Evolutionary conservation across 2,888 invertebrate species (phyloP), one percentile per base, ranked within the genome.

Genomic region (Ichneumoninae sp.): DNA sequence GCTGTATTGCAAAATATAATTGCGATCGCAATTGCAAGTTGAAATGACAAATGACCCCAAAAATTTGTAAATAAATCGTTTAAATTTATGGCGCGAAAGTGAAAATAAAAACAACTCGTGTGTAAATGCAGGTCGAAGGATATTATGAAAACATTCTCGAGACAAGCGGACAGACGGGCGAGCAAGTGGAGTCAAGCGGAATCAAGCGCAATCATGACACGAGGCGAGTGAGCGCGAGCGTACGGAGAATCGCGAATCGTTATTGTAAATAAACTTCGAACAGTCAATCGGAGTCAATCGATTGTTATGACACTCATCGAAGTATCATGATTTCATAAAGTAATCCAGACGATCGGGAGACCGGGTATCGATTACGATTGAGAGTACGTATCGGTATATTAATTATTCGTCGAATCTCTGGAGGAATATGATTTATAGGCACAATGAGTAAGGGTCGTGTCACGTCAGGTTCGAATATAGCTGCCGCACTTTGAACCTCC

Each of bases 281-380:
- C 71, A 22, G 82, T 85, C 82, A 85, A 85, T 82, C 68, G 82
- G 69, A 63, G 85, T 82, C 75, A 82, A 85, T 85, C 75, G 76
- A 73, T 76, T 54, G 71, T 63, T 22, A 73, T 54, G 76, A 83
- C 83, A 60, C 78, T 73, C 36, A 33, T 68, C 16, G 44, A 74
- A 80, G 87, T 85, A 86, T 87, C 80, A 85, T 87, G 86, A 87
- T 88, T 87, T 83, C 66, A 87, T 88, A 83, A 78, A 70, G 47
- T 57, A n/a, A 60, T 78, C 40, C 22, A 40, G 65, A 75, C 75
- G 33, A 78, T 8, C 54, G 70, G 71, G 70, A 76, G 81, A 71
- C 71, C 40, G 40, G 33, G 19, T 70, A 74, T 69, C 40, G 60
- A 65, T 74, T 78, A 36, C 60, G 68, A 68, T 73, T 16, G 60